Conservation (phyloP, 2,888 invertebrate genomes). For the Brachyptera putata region DNA sequence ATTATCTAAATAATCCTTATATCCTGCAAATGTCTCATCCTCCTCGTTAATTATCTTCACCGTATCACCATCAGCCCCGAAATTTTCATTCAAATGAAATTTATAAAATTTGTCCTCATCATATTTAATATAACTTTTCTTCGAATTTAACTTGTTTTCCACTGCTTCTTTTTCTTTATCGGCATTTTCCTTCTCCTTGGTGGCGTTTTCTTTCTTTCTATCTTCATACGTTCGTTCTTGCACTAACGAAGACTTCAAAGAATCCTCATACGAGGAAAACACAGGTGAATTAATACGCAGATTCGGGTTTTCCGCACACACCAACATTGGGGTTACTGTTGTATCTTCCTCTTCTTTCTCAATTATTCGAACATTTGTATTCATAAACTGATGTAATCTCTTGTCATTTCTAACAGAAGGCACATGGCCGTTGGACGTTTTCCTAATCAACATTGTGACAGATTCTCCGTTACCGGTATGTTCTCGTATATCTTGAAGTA, state of each 20-base stretch:
- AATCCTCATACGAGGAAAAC: constrained; percentile 33
- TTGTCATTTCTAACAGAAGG: not conserved
- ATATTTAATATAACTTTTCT: constrained; percentile 47
- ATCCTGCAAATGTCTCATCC: constrained; percentile 71
- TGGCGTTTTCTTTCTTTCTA: constrained; percentile 41
- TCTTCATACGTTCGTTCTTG: constrained; percentile 67
- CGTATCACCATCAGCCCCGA: constrained; percentile 40
- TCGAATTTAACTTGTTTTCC: constrained; percentile 47
- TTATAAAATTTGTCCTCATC: constrained; percentile 77
- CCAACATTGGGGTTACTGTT: constrained; percentile 37
- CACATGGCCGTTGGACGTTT: constrained; percentile 19
- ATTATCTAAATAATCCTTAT: constrained; percentile 62
- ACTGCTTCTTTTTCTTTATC: not conserved
- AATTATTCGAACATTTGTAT: constrained; percentile 27
- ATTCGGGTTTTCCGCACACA: not conserved
- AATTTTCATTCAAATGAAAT: constrained; percentile 75
- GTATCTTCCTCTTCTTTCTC: constrained; percentile 43
- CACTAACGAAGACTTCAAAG: constrained; percentile 44
- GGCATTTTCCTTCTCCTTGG: constrained; percentile 16
- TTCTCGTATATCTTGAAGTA: constrained; percentile 66
- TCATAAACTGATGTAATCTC: not conserved
- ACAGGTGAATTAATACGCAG: constrained; percentile 28
- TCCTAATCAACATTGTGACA: constrained; percentile 20
- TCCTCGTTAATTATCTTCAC: constrained; percentile 39
- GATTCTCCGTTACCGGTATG: constrained; percentile 34